Conservation (phyloP, 2,888 invertebrate species). For the Tryphoninae sp. region DNA sequence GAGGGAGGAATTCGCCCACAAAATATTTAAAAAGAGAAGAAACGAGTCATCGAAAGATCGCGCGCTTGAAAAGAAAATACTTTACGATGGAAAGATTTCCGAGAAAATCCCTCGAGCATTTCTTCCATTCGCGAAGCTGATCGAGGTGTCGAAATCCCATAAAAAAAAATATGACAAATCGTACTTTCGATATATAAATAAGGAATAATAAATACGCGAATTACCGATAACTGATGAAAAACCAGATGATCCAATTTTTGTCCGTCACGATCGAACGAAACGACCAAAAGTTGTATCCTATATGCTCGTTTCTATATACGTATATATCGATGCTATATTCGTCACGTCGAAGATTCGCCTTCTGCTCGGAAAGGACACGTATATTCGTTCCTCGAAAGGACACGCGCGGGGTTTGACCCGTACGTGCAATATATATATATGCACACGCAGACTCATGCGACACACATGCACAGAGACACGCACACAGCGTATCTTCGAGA, state of each 20-base stretch:
- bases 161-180: background rate
- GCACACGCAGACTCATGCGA: background rate
- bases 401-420: conserved; percentile 17
- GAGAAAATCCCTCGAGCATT: background rate
- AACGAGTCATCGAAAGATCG: conserved; percentile 3
- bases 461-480: conserved; percentile 7
- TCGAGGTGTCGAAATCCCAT: background rate
- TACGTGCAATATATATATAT: background rate
- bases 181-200: background rate
- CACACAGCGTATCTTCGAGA: conserved; percentile 48
- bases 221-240: background rate
- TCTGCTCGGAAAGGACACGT: conserved; percentile 39
- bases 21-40: conserved; percentile 14
- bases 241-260: conserved; percentile 25
- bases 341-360: conserved; percentile 29
- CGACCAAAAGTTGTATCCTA: conserved; percentile 14
- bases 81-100: background rate
- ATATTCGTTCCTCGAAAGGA: conserved; percentile 35
- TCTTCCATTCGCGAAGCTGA: background rate
- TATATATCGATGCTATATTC: conserved; percentile 12
- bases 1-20: conserved; percentile 10
- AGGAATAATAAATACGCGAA: background rate
- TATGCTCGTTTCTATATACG: background rate
- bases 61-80: background rate
- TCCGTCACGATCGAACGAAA: conserved; percentile 1